Evolutionary conservation across 2,797 vertebrate species (phyloP).

Genomic region (Tapera naevia): DNA sequence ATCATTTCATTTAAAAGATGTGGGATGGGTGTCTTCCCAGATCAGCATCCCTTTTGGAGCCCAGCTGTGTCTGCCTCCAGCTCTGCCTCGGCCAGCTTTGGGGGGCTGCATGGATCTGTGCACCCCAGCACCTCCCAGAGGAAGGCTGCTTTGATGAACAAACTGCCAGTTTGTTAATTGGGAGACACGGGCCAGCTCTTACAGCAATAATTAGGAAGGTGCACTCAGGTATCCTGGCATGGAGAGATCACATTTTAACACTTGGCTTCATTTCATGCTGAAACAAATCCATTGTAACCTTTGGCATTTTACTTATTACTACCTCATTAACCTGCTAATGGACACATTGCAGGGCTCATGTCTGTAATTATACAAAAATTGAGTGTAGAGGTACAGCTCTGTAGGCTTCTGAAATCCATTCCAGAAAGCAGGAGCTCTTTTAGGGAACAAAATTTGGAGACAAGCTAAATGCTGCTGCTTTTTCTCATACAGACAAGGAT

Average conservation of each 20-base stretch:
- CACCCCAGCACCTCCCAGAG: conserved; percentile 71
- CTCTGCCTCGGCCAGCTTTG: not conserved
- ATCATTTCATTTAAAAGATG: not conserved
- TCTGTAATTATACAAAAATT: conserved; percentile 67
- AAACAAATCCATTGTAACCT: conserved; percentile 81
- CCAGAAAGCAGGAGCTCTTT: not conserved
- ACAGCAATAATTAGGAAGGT: conserved; percentile 83
- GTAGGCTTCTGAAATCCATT: conserved; percentile 21
- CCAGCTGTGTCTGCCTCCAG: too few relatives aligned
- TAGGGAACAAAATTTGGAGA: not conserved
- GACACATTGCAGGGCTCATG: conserved; percentile 74
- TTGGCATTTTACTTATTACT: conserved; percentile 81
- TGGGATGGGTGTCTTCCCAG: not conserved
- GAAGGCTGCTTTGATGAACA: conserved; percentile 62
- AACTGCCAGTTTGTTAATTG: conserved; percentile 75
- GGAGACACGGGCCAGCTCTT: conserved; percentile 76
- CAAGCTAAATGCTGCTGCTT: not conserved
- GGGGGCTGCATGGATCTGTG: accelerated
- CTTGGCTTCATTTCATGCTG: conserved; percentile 75
- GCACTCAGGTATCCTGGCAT: conserved; percentile 78
- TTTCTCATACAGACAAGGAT: not conserved
- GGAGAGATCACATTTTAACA: conserved; percentile 84
- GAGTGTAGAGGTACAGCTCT: conserved; percentile 53
- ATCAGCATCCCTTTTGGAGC: not conserved
- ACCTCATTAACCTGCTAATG: conserved; percentile 91